phyloP scores from a whole-genome alignment of 2,797 vertebrate species.

The Pseudomugil gertrudae region DNA sequence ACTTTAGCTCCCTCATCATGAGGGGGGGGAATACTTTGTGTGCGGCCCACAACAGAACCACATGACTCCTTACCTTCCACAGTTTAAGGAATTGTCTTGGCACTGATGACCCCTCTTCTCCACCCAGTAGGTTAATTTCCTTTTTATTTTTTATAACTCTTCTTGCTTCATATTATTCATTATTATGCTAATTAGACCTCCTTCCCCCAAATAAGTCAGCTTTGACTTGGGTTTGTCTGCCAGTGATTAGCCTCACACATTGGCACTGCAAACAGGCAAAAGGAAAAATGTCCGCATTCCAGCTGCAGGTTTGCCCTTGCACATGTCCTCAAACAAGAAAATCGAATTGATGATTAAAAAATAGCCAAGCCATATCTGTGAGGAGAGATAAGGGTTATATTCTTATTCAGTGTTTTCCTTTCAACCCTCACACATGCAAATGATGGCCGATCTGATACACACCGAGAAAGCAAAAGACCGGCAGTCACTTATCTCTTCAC shows the following conservation, averaged over 20 bases:
- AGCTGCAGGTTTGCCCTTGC: constrained; percentile 40
- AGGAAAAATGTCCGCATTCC: constrained; percentile 19
- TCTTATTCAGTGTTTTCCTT: constrained; percentile 58
- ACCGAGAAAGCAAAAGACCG: constrained; percentile 16
- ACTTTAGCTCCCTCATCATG: too few relatives aligned
- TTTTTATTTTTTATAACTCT: constrained; percentile 16
- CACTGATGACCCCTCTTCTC: constrained; percentile 43
- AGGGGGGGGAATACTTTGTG: too few relatives aligned
- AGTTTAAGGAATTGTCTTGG: constrained; percentile 19
- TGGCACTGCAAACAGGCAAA: constrained; percentile 5
- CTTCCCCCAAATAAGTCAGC: constrained; percentile 31
- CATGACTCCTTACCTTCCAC: constrained; percentile 33
- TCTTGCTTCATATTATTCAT: constrained; percentile 53
- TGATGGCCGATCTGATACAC: constrained; percentile 52
- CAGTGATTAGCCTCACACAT: constrained; percentile 60
- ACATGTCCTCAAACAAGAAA: constrained; percentile 60
- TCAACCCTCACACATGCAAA: constrained; percentile 65
- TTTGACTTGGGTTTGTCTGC: constrained; percentile 62
- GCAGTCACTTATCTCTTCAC: constrained; percentile 52
- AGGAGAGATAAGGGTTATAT: constrained; percentile 43
- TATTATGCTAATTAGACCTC: constrained; percentile 71
- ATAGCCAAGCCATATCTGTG: constrained; percentile 59
- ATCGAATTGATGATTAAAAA: constrained; percentile 70
- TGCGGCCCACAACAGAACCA: constrained; percentile 8
- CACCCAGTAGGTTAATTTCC: constrained; percentile 61